A percentile compares a stretch with the other conserved stretches of the same genome.
phyloP scores from a whole-genome alignment of 2,113 vertebrate genomes.

The Cisticola juncidis region DNA sequence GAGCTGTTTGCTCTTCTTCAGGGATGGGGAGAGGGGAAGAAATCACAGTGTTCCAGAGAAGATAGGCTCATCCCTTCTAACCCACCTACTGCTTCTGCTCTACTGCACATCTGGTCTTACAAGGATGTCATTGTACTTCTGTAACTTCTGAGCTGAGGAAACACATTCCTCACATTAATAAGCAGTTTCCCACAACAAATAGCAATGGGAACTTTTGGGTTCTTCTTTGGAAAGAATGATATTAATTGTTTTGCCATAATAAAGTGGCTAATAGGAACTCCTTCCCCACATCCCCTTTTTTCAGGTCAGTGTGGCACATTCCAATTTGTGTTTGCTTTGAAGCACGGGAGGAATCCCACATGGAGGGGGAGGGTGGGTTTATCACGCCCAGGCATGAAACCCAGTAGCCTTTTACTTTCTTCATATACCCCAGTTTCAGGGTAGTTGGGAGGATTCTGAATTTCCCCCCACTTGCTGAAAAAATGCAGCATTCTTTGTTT shows the following conservation, averaged over 20 bases:
- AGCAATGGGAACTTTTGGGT: neutral
- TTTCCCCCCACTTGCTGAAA: neutral
- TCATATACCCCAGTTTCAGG: neutral
- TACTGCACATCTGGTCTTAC: neutral
- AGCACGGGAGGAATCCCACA: conserved; percentile 75
- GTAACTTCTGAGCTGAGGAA: conserved; percentile 3
- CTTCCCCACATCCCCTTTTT: conserved; percentile 21
- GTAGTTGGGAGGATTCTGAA: conserved; percentile 1
- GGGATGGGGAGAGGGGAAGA: neutral
- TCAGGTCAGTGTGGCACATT: conserved; percentile 75
- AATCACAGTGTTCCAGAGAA: neutral
- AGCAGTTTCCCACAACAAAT: conserved; percentile 2
- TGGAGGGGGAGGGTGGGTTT: conserved; percentile 3
- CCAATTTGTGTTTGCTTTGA: conserved; percentile 73
- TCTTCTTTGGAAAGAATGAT: conserved; percentile 2
- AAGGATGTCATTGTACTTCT: neutral
- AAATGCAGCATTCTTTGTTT: conserved; percentile 37
- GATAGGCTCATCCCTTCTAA: neutral
- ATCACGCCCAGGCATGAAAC: fast-evolving
- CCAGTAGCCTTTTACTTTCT: neutral
- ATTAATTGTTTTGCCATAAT: conserved; percentile 38
- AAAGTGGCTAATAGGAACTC: conserved; percentile 58
- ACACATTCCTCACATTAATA: neutral
- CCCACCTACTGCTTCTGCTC: neutral
- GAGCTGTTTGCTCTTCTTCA: neutral